Evolutionary conservation across 1,140 invertebrate species (phyloP).

Genomic region (Scaptomyza graminum): DNA sequence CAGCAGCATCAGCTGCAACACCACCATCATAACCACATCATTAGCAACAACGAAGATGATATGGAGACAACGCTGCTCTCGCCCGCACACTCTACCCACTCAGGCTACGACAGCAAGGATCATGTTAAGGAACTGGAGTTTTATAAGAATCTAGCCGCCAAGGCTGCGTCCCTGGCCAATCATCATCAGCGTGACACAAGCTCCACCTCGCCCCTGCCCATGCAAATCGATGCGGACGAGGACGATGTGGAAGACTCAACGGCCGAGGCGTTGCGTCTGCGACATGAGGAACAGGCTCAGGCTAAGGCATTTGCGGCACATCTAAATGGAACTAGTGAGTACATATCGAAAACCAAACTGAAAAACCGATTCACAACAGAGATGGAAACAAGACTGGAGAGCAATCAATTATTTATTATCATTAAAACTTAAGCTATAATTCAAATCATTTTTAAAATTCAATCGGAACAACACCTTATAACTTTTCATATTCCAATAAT

Average conservation of each 20-base stretch:
- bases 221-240: slow-evolving; percentile 77
- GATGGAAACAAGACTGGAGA: slow-evolving; percentile 39
- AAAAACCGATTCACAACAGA: background rate
- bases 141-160: slow-evolving; percentile 78
- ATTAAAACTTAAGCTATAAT: too few relatives aligned
- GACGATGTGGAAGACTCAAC: slow-evolving; percentile 48
- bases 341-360: slow-evolving; percentile 83
- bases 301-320: slow-evolving; percentile 85
- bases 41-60: slow-evolving; percentile 60
- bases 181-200: slow-evolving; percentile 47
- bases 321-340: slow-evolving; percentile 91
- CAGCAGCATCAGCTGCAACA: slow-evolving; percentile 5
- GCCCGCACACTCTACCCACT: slow-evolving; percentile 58
- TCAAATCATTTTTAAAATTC: too few relatives aligned
- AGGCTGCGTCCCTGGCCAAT: slow-evolving; percentile 74
- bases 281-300: slow-evolving; percentile 83
- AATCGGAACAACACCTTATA: too few relatives aligned
- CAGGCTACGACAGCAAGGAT: slow-evolving; percentile 69
- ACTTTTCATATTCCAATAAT: background rate
- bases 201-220: slow-evolving; percentile 69
- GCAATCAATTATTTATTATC: too few relatives aligned
- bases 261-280: slow-evolving; percentile 55
- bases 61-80: slow-evolving; percentile 63
- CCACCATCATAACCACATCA: slow-evolving; percentile 26
- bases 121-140: slow-evolving; percentile 80